Conservation (phyloP, 2,113 vertebrate species). For the Aspiorhynchus laticeps region DNA sequence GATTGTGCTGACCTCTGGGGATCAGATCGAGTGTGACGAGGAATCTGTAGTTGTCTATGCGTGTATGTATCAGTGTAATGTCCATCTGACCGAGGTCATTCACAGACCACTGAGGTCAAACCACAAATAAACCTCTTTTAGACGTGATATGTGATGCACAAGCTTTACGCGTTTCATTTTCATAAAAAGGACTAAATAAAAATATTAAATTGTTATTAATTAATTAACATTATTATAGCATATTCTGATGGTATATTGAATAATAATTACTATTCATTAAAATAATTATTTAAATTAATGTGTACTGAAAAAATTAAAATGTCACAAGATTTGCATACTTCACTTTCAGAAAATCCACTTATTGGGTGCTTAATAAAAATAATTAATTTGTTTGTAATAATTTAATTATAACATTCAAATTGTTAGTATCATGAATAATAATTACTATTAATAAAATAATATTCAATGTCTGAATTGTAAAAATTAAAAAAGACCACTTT, state of each 20-base stretch:
- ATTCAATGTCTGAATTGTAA: no score
- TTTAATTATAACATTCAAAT: not conserved
- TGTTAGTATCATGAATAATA: not conserved
- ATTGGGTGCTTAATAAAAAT: not conserved
- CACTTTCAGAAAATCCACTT: not conserved
- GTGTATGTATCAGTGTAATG: constrained; percentile 1
- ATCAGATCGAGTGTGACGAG: not conserved
- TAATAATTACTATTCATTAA: not conserved
- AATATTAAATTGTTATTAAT: not conserved
- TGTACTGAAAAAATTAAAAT: not conserved
- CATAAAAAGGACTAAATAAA: not conserved
- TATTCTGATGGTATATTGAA: no score
- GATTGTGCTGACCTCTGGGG: not conserved
- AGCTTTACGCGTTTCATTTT: not conserved
- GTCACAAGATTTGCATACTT: not conserved
- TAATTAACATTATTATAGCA: not conserved
- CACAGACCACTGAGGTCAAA: not conserved
- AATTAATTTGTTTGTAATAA: not conserved
- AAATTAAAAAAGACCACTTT: no score
- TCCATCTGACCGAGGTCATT: constrained; percentile 4
- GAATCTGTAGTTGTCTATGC: not conserved
- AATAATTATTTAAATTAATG: not conserved
- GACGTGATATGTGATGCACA: no score
- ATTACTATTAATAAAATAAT: no score
- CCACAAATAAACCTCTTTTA: not conserved